Evolutionary conservation across 1,140 invertebrate species (phyloP).

Genomic region (Goniozus legneri): DNA sequence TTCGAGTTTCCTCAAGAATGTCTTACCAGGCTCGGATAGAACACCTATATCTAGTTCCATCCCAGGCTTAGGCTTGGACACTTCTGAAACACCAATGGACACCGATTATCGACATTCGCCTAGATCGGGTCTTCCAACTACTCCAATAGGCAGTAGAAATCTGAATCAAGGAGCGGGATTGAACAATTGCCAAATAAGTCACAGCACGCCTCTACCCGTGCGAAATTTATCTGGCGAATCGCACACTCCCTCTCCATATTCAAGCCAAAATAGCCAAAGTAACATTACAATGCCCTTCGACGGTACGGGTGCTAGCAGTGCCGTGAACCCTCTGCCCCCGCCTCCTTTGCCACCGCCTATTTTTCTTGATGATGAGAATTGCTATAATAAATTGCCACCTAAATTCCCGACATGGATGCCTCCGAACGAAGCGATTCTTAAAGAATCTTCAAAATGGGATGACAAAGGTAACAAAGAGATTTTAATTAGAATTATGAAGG

Average conservation of each 20-base stretch:
- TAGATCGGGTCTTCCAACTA: conserved; percentile 23
- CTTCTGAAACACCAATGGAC: conserved; percentile 33
- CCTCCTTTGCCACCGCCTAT: conserved; percentile 61
- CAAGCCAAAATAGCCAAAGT: conserved; percentile 48
- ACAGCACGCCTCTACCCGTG: conserved; percentile 41
- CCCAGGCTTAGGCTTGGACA: conserved; percentile 46
- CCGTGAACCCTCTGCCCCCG: conserved; percentile 53
- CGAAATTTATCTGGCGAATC: conserved; percentile 37
- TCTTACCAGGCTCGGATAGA: conserved; percentile 36
- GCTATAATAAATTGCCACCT: conserved; percentile 53
- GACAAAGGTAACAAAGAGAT: conserved; percentile 38
- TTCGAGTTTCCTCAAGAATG: conserved; percentile 49
- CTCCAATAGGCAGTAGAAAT: conserved; percentile 34
- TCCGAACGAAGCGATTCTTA: conserved; percentile 37
- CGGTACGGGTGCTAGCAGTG: conserved; percentile 14
- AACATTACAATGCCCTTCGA: conserved; percentile 37
- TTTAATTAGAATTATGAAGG: not conserved
- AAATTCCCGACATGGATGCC: conserved; percentile 55
- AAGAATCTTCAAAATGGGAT: conserved; percentile 42
- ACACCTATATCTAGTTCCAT: conserved; percentile 34
- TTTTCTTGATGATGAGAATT: conserved; percentile 50
- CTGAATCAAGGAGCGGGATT: conserved; percentile 18
- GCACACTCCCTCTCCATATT: conserved; percentile 41
- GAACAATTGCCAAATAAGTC: conserved; percentile 37
- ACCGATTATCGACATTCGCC: conserved; percentile 38